Evolutionary conservation across 2,113 vertebrate species (phyloP), one percentile per base, ranked within the genome.

Genomic region (Xenus cinereus): DNA sequence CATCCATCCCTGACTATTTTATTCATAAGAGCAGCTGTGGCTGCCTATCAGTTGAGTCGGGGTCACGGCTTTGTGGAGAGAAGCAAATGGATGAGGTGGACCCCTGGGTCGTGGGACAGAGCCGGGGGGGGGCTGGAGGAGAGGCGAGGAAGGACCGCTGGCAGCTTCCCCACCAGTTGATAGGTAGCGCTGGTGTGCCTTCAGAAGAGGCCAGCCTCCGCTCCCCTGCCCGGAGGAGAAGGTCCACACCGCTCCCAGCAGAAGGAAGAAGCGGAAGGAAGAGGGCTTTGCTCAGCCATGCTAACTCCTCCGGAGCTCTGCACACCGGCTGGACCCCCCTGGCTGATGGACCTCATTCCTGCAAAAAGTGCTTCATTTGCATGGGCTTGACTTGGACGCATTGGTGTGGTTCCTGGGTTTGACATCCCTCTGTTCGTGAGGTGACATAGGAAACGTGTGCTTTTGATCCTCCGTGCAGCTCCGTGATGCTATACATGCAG

Each of bases 391-490:
- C 88, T 94, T 89, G 85, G 66, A 93, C 95, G 81, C 91, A 95
- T 95, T 75, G 80, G 71, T 78, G n/a, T 67, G 86, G 45, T 93
- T 96, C 78, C 84, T 71, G 37, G 69, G 24, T 92, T 88, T 96
- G 95, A 93, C 95, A 73, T 87, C 89, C 54, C 39, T 69, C 76
- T 96, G 56, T 76, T 91, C 81, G 71, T 51, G n/a, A 94, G 67
- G 57, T 90, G 95, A 62, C 73, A 46, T 67, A 93, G 93, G 82
- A 96, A 95, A 95, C 57, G 43, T 0, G 1, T 68, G 67, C 79
- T 82, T 95, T 95, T 97, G 95, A 93, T 96, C 81, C 89, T 93
- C 71, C 71, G 11, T 91, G 69, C 80, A 79, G 59, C 69, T 90
- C 74, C 87, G 50, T 87, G 82, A 74, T 67, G 66, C 68, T 91